Evolutionary conservation across 1,140 invertebrate genomes (phyloP).

Genomic region (Acromyrmex heyeri): DNA sequence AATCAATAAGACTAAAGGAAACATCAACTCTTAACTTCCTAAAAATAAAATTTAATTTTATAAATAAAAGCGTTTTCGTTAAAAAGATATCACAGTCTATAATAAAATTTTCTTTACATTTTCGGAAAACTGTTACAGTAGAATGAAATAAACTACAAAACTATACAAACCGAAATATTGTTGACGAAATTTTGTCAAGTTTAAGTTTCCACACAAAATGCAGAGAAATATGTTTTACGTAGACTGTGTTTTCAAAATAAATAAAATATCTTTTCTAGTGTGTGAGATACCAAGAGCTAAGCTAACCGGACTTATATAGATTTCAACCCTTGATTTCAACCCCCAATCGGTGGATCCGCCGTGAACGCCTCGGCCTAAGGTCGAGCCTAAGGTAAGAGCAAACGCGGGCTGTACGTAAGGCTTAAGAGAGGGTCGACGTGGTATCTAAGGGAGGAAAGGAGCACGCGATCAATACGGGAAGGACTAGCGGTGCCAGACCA

Average conservation of each 20-base stretch:
- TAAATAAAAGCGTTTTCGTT: neutral
- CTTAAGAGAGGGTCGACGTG: conserved; percentile 81
- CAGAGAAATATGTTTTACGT: neutral
- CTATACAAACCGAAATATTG: neutral
- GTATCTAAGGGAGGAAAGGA: conserved; percentile 85
- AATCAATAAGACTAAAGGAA: neutral
- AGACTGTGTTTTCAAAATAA: neutral
- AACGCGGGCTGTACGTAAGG: conserved; percentile 73
- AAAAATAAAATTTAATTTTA: neutral
- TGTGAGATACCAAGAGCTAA: neutral
- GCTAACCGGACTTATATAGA: conserved; percentile 13
- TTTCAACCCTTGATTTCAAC: conserved; percentile 36
- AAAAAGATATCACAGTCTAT: neutral
- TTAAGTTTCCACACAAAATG: neutral
- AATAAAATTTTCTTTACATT: neutral
- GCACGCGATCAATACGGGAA: conserved; percentile 85
- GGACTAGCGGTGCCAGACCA: conserved; percentile 86
- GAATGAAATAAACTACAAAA: neutral
- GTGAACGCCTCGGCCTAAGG: conserved; percentile 43
- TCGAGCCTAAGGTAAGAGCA: conserved; percentile 68
- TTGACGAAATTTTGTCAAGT: neutral
- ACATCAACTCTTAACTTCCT: neutral
- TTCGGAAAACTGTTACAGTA: neutral
- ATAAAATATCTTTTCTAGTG: neutral
- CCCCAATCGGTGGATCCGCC: conserved; percentile 37